These are phyloP conservation scores for Delphinus delphis DNA, from an alignment of 2,113 vertebrate genomes.

Conservation along the genomic window DNA sequence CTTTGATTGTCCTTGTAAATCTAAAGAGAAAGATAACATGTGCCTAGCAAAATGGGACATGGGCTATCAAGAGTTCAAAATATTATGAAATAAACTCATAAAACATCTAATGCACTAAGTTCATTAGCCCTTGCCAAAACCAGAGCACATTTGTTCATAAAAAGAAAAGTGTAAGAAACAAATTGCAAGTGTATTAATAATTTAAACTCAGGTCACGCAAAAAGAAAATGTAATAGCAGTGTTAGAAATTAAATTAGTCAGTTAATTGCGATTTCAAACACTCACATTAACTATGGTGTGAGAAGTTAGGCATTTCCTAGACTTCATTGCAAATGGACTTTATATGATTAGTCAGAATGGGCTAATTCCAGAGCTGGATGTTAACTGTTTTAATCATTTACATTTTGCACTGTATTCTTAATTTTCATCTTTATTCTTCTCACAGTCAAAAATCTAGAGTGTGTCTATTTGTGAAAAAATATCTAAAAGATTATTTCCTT, in stretches of 20 bases:
- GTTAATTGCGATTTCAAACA: constrained; percentile 61
- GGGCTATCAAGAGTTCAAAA: neutral
- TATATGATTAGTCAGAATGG: constrained; percentile 26
- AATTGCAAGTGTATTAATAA: constrained; percentile 40
- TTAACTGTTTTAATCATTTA: constrained; percentile 23
- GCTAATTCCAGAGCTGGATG: neutral
- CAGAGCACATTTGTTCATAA: neutral
- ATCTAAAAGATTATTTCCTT: neutral
- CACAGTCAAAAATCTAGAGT: neutral
- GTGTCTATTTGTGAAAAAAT: neutral
- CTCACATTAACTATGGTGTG: neutral
- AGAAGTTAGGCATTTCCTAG: constrained; percentile 37
- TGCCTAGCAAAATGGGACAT: neutral
- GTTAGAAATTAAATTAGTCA: constrained; percentile 63
- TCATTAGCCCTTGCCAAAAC: neutral
- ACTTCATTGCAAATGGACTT: constrained; percentile 52
- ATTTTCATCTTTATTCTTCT: neutral
- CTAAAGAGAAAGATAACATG: neutral
- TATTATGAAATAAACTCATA: neutral
- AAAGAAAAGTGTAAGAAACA: neutral
- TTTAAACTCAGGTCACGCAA: constrained; percentile 20
- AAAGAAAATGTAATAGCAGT: constrained; percentile 51
- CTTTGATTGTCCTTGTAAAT: neutral
- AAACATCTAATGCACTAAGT: neutral
- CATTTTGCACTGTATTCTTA: neutral